Base-by-base conservation (phyloP, 2,113 vertebrate genomes). In the Tichodroma muraria region DNA sequence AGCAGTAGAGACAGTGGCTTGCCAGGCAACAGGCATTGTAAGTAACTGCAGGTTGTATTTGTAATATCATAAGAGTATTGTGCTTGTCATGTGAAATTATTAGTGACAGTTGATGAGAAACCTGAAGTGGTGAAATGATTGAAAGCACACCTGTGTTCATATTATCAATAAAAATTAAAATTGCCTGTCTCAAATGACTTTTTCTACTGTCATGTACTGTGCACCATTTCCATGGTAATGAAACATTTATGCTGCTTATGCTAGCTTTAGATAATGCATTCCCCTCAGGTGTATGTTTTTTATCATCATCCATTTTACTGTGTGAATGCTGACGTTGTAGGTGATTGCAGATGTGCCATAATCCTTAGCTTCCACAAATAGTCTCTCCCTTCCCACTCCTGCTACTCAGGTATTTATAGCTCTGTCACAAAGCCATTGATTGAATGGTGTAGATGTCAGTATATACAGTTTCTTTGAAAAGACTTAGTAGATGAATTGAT, bases 131-230 rank as follows among this genome's bases (percentile, higher is more conserved):
- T 47, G 35, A 96, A 94, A 96, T 96, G 87, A 98, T 97, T 97
- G 95, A 96, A 97, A 97, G 65, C 88, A 93, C 93, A 97, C 83
- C 90, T 97, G 96, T 83, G 94, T 97, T 94, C 94, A 68, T 92
- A 95, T 91, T 95, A 96, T 95, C 97, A 93, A 96, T 97, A 97
- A 96, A 97, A 97, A 96, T 96, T 96, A 97, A 97, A 96, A 95
- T 68, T 25, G 38, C 66, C 71, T 95, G 66, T 96, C 81, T 97
- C 65, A 88, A 76, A 28, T 49, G 40, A 85, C 44, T 91, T 92
- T 71, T 77, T 85, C 38, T 95, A 49, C 86, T 97, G 93, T 94
- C 94, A 85, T 90, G 66, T 92, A 84, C 47, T 85, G 11, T 88
- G 57, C 38, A 70, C 38, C 47, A 63, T 94, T 96, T 95, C 72